Base-by-base conservation (phyloP, 2,797 vertebrate species). In the Acomys russatus region DNA sequence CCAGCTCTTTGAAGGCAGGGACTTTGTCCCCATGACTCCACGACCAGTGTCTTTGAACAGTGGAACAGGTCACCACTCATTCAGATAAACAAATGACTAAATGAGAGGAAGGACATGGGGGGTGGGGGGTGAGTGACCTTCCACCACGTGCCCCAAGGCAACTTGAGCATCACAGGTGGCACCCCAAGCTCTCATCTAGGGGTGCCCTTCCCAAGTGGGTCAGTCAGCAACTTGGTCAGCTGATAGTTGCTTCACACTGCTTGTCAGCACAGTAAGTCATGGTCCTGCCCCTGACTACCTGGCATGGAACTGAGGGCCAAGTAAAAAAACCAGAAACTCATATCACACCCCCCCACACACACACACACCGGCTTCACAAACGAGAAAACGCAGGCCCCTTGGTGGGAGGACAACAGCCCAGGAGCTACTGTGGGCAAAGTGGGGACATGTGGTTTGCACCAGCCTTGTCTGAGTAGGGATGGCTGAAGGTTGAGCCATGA, bases 291-390 rank as follows among this genome's bases (percentile, higher is more conserved):
- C 44, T 44, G 44, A 14, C 23, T 20, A 18, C n/a, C 44, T 49
- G n/a, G 68, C 10, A 12, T 49, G 30, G 30, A 61, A 61, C 30
- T 10, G 33, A n/a, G 54, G 23, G 1, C 10, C 22, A 17, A 0
- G 49, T 80, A 22, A 33, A 44, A 73, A 28, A n/a, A n/a, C n/a
- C 35, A 80, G 70, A 79, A 80, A 56, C 63, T 73, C 38, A 14
- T 74, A 28, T 49, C n/a, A n/a, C n/a, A 4, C 90, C 25, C 28
- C 73, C 78, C 33, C n/a, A n/a, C n/a, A n/a, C n/a, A n/a, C n/a
- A n/a, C n/a, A n/a, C n/a, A n/a, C n/a, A n/a, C n/a, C n/a, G 66
- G 25, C 9, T 91, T 38, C 61, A 70, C 83, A 82, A 79, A 64
- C 30, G 59, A 94, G 71, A 73, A 96, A 84, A 76, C 9, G 0